Conservation (phyloP, 2,888 invertebrate species). For the Ptychoptera contaminata region DNA sequence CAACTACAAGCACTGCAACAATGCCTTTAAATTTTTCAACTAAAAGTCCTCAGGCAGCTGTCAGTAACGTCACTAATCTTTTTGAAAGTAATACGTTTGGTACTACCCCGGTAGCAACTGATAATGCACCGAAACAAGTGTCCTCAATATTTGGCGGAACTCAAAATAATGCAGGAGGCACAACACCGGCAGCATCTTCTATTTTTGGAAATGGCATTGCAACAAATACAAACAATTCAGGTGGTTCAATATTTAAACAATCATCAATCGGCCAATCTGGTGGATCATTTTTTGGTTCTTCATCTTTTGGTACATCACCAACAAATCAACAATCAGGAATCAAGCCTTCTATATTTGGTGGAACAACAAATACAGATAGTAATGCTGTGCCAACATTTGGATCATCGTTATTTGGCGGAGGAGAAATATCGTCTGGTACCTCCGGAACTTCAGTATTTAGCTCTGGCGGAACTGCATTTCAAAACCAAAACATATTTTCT, state of each 20-base stretch:
- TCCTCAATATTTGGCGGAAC: slow-evolving; percentile 1
- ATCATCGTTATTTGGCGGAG: neutral
- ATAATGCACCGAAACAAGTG: neutral
- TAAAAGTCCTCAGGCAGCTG: neutral
- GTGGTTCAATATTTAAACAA: neutral
- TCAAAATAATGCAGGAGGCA: neutral
- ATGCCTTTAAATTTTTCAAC: neutral
- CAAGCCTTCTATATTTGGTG: slow-evolving; percentile 6
- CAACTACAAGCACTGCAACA: too few species aligned
- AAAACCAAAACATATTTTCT: slow-evolving; percentile 3
- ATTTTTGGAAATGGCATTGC: neutral
- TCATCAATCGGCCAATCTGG: neutral
- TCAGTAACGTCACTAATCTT: slow-evolving; percentile 4
- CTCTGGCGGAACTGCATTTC: neutral
- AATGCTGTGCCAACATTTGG: too few species aligned
- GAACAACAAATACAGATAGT: neutral
- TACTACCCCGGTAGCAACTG: slow-evolving; percentile 7
- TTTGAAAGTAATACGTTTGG: slow-evolving; percentile 14
- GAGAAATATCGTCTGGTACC: neutral
- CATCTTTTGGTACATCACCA: neutral
- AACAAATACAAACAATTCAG: neutral
- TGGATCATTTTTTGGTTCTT: neutral
- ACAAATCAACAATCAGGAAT: neutral
- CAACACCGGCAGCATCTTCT: neutral
- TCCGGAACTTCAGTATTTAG: neutral